phyloP scores from a whole-genome alignment of 2,888 invertebrate species.

The Limenitis camilla region DNA sequence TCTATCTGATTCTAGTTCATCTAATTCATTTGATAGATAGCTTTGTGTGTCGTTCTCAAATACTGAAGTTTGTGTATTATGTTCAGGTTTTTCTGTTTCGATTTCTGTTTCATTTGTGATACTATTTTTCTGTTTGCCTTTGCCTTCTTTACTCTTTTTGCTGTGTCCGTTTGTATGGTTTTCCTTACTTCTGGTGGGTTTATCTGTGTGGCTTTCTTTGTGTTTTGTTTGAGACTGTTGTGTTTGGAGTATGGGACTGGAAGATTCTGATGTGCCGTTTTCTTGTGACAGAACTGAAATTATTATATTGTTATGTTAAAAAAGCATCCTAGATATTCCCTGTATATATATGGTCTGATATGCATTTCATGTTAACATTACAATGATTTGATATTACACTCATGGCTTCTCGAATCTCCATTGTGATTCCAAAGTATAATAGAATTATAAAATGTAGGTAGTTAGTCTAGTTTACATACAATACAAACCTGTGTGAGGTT shows the following conservation, averaged over 20 bases:
- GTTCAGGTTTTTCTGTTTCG: constrained; percentile 28
- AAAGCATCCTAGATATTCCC: neutral
- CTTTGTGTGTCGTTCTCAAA: constrained; percentile 55
- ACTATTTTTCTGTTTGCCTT: constrained; percentile 64
- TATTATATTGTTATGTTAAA: neutral
- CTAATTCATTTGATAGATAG: constrained; percentile 58
- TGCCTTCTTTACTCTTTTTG: constrained; percentile 65
- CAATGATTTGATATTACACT: too few relatives aligned
- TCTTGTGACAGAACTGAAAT: constrained; percentile 68
- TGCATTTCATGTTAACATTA: neutral
- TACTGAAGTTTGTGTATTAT: constrained; percentile 37
- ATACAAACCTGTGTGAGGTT: constrained; percentile 45
- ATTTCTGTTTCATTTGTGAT: constrained; percentile 49
- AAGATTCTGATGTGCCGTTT: constrained; percentile 69
- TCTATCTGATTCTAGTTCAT: constrained; percentile 67
- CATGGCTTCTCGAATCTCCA: too few relatives aligned
- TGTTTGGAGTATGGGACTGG: constrained; percentile 54
- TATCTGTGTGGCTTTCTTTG: constrained; percentile 61
- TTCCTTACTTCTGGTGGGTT: constrained; percentile 58
- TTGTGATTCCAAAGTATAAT: neutral
- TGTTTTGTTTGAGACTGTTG: constrained; percentile 65
- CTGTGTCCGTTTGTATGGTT: constrained; percentile 62
- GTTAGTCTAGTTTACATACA: neutral
- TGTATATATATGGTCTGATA: constrained; percentile 38
- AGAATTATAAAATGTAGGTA: neutral